phyloP scores from a whole-genome alignment of 53 echinoderm and acorn worm species.

The Pentamera pediparva region DNA sequence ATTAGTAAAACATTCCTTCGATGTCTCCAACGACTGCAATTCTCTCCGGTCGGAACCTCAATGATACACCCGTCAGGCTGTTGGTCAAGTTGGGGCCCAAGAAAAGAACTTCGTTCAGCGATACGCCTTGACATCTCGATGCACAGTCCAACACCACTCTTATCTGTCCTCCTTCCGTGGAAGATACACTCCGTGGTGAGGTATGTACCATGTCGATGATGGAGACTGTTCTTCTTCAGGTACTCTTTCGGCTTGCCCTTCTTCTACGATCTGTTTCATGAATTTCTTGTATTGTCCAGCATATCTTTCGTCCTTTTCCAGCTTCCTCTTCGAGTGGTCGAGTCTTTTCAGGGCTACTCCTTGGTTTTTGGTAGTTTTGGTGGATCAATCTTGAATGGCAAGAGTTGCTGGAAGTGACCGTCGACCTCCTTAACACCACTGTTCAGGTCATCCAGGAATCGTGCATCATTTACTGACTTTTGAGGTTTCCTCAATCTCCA shows the following conservation, averaged over 20 bases:
- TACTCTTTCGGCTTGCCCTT: conserved; percentile 1
- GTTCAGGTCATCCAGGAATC: conserved; percentile 41
- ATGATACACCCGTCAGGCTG: conserved; percentile 33
- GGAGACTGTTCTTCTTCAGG: not conserved
- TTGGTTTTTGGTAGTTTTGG: conserved; percentile 36
- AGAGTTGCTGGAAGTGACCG: conserved; percentile 43
- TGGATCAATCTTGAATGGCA: conserved; percentile 46
- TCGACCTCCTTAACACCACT: conserved; percentile 39
- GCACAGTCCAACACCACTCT: conserved; percentile 41
- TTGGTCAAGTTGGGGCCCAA: conserved; percentile 57
- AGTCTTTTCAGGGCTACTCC: conserved; percentile 27
- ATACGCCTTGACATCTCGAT: conserved; percentile 42
- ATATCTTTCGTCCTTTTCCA: not conserved
- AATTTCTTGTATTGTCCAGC: conserved; percentile 13
- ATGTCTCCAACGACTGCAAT: conserved; percentile 59
- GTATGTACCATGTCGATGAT: conserved; percentile 47
- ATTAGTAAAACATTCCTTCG: conserved; percentile 58
- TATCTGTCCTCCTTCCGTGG: conserved; percentile 33
- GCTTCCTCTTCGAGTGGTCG: not conserved
- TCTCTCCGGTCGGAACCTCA: conserved; percentile 42
- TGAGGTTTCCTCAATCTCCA: not conserved
- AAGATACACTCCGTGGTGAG: conserved; percentile 48
- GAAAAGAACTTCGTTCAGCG: conserved; percentile 45
- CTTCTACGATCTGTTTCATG: not conserved
- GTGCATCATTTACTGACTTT: conserved; percentile 35